Base-by-base conservation (phyloP, 92 coral and sea anemone species). In the Desmophyllum pertusum region DNA sequence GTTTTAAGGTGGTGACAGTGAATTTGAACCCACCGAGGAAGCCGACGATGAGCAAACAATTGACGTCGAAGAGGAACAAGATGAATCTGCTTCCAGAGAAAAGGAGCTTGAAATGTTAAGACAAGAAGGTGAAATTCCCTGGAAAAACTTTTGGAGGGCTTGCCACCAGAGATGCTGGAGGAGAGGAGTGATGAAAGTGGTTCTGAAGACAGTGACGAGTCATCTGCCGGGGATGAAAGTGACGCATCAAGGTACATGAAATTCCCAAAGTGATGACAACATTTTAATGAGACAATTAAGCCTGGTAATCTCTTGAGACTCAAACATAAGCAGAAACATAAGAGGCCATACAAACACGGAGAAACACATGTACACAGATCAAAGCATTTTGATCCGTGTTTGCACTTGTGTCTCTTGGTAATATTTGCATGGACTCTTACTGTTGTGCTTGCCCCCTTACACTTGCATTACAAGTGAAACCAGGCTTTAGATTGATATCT, bases 21-120 rank as follows among this genome's bases (percentile, higher is more conserved):
- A 92, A 10, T 92, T 92, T 88, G 95, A 92, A 68, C 86, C 86
- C 35, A 77, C 79, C 79, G 93, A 89, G 59, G 93, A 96, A 77
- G 88, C 91, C 83, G 99, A 96, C 52, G 89, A 90, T 81, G 99
- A 96, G 79, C 97, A 94, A 70, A 96, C 99, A 33, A 91, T 96
- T 36, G 92, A 94, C 59, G 97, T 90, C 6, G 98, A 92, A 87
- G 98, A 95, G 86, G 83, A 87, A 31, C 88, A 90, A 42, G 98
- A 90, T 85, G 92, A 83, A 63, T 85, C 87, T 36, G 81, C 48
- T n/a, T 91, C 94, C 84, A 79, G 92, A 77, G 94, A 92, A 62
- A 90, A 88, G 25, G 99, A 97, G 80, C 73, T 97, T 35, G 90
- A 91, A 41, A 63, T 95, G 82, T 73, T 97, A 52, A 88, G 87